Evolutionary conservation across 2,113 vertebrate species (phyloP).

Genomic region (Macrotis lagotis): DNA sequence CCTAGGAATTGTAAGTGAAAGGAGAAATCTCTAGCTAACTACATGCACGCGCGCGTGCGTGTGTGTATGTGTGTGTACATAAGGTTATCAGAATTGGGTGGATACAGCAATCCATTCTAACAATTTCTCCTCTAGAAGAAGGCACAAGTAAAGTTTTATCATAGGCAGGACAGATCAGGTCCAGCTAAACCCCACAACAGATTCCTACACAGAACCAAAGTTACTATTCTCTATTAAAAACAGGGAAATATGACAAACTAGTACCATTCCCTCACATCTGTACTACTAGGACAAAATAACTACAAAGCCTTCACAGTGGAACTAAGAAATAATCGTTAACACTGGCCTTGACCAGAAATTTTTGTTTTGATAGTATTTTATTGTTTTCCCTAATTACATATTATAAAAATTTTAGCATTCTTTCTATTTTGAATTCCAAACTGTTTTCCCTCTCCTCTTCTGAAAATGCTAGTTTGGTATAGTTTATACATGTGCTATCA

Average conservation of each 20-base stretch:
- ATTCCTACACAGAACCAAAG: not conserved
- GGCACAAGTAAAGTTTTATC: accelerated
- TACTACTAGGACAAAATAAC: not conserved
- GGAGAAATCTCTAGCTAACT: not conserved
- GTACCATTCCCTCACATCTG: not conserved
- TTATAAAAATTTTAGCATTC: too few relatives aligned
- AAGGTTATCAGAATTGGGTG: accelerated
- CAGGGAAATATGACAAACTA: not conserved
- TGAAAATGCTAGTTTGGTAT: too few relatives aligned
- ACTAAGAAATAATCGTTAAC: not conserved
- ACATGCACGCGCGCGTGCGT: too few relatives aligned
- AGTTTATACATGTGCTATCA: too few relatives aligned
- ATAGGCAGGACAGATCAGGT: not conserved
- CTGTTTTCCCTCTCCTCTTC: too few relatives aligned
- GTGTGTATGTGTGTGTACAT: too few relatives aligned
- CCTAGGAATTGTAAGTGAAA: accelerated
- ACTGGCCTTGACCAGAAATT: not conserved
- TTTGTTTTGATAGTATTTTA: too few relatives aligned
- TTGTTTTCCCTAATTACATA: too few relatives aligned
- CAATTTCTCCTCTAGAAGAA: not conserved
- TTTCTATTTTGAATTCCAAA: too few relatives aligned
- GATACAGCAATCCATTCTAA: too few relatives aligned
- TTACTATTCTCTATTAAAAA: not conserved
- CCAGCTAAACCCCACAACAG: not conserved
- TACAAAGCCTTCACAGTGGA: not conserved